Conservation (phyloP, 2,888 invertebrate species). For the Yponomeuta malinellus region DNA sequence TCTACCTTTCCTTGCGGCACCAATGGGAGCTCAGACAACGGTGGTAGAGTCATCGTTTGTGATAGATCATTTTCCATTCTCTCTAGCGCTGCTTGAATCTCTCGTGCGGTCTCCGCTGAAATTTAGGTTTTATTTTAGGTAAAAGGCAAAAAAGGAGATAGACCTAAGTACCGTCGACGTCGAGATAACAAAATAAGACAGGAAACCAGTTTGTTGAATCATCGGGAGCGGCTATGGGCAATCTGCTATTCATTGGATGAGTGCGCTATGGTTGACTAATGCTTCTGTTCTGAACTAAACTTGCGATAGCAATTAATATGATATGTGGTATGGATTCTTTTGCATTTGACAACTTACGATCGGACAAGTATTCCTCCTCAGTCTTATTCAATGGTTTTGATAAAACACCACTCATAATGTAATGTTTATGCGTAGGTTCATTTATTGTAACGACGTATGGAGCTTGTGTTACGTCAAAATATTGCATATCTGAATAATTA, state of each 20-base stretch:
- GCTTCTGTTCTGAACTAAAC: not conserved
- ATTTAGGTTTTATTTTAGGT: conserved; percentile 11
- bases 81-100: conserved; percentile 50
- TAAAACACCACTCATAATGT: not conserved
- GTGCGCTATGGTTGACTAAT: not conserved
- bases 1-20: not conserved
- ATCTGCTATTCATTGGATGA: not conserved
- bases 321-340: not conserved
- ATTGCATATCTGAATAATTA: not conserved
- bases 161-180: not conserved
- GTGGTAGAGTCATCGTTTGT: not conserved
- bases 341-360: conserved; percentile 47
- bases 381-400: conserved; percentile 18
- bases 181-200: no score
- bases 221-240: not conserved
- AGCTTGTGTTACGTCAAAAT: not conserved
- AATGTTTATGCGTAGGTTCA: not conserved
- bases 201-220: no score
- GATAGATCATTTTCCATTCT: conserved; percentile 38
- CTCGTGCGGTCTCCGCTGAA: conserved; percentile 51
- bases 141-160: not conserved
- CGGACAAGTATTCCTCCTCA: conserved; percentile 45
- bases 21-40: not conserved
- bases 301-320: not conserved
- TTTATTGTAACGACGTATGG: not conserved